phyloP scores from a whole-genome alignment of 2,797 vertebrate genomes.

The Trachurus trachurus region DNA sequence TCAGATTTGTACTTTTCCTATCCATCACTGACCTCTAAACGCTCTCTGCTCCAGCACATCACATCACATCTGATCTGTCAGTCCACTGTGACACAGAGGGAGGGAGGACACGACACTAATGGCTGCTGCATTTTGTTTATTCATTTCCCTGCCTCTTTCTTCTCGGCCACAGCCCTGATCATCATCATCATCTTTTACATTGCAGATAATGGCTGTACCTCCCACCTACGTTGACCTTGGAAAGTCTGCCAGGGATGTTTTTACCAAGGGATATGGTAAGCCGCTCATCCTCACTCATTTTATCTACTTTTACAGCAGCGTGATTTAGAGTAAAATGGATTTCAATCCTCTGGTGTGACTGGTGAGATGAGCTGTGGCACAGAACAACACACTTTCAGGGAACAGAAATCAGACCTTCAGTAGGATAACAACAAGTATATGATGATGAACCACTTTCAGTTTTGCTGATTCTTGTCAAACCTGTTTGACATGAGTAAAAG shows the following conservation, averaged over 20 bases:
- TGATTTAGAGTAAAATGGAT: neutral
- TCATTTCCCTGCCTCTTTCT: neutral
- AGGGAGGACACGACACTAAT: neutral
- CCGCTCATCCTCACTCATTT: neutral
- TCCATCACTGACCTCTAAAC: constrained; percentile 38
- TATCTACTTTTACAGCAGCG: neutral
- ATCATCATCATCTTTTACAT: constrained; percentile 1
- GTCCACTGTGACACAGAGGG: neutral
- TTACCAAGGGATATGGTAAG: constrained; percentile 97
- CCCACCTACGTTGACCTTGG: constrained; percentile 95
- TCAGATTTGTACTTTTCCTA: constrained; percentile 20
- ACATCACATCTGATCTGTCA: constrained; percentile 42
- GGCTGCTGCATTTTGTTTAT: neutral
- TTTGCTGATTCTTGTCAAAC: neutral
- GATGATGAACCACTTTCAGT: neutral
- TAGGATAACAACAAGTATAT: neutral
- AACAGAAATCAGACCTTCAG: neutral
- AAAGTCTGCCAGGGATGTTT: constrained; percentile 96
- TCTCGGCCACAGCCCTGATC: neutral
- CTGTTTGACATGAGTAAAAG: neutral
- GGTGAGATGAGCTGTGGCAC: neutral
- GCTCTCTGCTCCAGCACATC: constrained; percentile 16
- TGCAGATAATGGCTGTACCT: constrained; percentile 94
- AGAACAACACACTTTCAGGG: neutral
- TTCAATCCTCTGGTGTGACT: neutral